Base-by-base conservation (phyloP, 2,888 invertebrate species). In the Macrophya annulata region DNA sequence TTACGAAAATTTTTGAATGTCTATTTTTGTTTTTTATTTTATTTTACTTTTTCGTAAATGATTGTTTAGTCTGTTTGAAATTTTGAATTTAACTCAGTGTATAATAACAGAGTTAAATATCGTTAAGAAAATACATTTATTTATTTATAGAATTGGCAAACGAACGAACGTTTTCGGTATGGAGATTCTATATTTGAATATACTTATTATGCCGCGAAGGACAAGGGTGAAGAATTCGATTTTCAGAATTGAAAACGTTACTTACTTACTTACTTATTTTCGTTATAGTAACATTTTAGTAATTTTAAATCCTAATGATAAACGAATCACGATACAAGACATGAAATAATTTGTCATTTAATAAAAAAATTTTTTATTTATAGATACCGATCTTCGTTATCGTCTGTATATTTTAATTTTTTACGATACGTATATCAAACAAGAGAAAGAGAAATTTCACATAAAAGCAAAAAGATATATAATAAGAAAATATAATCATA, bases 111-210 rank as follows among this genome's bases (percentile, higher is more conserved):
- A 15, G 37, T 25, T 21, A 10, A 68, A 37, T 68, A 17, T 68
- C 25, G 37, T 68, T 37, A 17, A 17, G 17, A 68, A 68, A 37
- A 68, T 68, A 68, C 37, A 8, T 15, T 37, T 37, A 31, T 37
- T 12, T 68, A 68, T 68, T 68, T 37, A 17, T 68, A 68, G 68
- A 68, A 68, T 68, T 68, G 68, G 68, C 68, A 68, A 68, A 68
- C 68, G 68, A 37, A 31, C 45, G n/a, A 45, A 48, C 25, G 48
- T 48, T 48, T 45, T 71, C 71, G n/a, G 43, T 37, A 43, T 77
- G 77, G 77, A 77, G 17, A 77, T 77, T 77, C 77, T 77, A 77
- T 77, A 55, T 77, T 77, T 77, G 51, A 55, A 77, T 45, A 74
- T 12, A 6, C 51, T 31, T n/a, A n/a, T n/a, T n/a, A n/a, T n/a